Evolutionary conservation across 2,888 invertebrate genomes (phyloP).

Genomic region (Ceramica pisi): DNA sequence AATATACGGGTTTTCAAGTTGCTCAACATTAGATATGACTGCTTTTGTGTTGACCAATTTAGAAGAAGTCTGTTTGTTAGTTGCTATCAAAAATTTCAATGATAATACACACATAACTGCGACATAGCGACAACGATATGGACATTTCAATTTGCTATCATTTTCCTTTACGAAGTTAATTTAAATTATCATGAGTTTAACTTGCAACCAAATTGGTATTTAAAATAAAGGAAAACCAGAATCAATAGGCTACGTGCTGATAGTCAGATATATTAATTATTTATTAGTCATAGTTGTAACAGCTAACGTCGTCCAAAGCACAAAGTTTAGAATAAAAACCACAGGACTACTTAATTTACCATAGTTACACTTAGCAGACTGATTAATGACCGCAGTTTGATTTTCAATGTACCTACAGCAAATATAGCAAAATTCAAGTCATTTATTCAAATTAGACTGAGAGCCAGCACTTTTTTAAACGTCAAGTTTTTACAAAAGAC

Average conservation of each 20-base stretch:
- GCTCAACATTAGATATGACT: no score
- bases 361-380: background rate
- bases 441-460: no score
- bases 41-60: no score
- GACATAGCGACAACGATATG: slow-evolving; percentile 13
- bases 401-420: background rate
- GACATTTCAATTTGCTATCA: background rate
- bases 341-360: background rate
- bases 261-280: slow-evolving; percentile 7
- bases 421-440: no score
- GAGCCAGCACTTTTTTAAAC: no score
- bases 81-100: background rate
- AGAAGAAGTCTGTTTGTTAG: background rate
- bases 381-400: background rate
- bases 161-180: slow-evolving; percentile 28
- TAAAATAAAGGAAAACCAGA: slow-evolving; percentile 41
- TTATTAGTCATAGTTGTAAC: background rate
- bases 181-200: slow-evolving; percentile 29
- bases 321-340: background rate
- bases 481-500: no score
- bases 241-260: slow-evolving; percentile 34
- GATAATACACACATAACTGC: slow-evolving; percentile 4
- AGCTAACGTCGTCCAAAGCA: background rate
- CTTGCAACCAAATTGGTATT: slow-evolving; percentile 31
- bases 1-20: no score